Base-by-base conservation (phyloP, 2,113 vertebrate species). In the Mola mola region DNA sequence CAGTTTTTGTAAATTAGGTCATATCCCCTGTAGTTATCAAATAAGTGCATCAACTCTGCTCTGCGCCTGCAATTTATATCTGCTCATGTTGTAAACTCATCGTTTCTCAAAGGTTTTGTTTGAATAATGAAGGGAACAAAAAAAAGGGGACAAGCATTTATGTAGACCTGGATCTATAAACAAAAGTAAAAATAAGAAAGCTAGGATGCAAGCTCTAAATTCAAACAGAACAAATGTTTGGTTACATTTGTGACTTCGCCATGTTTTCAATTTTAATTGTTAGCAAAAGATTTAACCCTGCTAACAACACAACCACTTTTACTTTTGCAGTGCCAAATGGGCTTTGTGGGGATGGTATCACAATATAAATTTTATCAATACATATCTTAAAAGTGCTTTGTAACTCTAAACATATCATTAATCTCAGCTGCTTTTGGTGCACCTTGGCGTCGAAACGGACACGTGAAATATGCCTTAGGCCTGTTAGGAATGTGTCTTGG, bases 311-410 rank as follows among this genome's bases (percentile, higher is more conserved):
- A n/a, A n/a, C n/a, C n/a, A n/a, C n/a, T n/a, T n/a, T n/a, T n/a
- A n/a, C n/a, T 44, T 13, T 24, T 15, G 4, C 10, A 44, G 20
- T 47, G 8, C 19, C 20, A 47, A n/a, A 25, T 25, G 15, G 5
- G 11, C 26, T 43, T 49, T 42, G 28, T 37, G 26, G 16, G 17
- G 5, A 46, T n/a, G 46, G 28, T 6, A 12, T 26, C 8, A 57
- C 15, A 29, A n/a, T n/a, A n/a, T 2, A 9, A 22, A 29, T 48
- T 29, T 40, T 8, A 52, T n/a, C 6, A 2, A 16, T 6, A 11
- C 4, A 6, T 4, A 13, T 28, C 51, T 59, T 31, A 50, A 72
- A 84, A 73, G 79, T 82, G 71, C 64, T 63, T 75, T 24, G 43
- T 26, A 46, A 38, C 51, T 43, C 11, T 43, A 28, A 60, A 11